Conservation (phyloP, 2,888 invertebrate genomes). For the Lasius platythorax region DNA sequence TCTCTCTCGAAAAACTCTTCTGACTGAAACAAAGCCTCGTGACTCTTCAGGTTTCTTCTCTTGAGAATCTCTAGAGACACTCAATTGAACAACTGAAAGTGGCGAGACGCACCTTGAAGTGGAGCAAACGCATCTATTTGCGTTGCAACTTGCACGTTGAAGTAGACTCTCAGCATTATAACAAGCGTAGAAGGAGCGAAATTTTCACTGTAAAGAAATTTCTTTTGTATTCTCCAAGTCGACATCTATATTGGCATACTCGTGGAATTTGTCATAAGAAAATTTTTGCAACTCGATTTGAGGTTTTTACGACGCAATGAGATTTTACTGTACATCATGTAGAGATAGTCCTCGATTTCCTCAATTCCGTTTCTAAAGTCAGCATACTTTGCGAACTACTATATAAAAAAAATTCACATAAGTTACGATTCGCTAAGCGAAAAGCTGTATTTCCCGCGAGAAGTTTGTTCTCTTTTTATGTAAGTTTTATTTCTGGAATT, state of each 20-base stretch:
- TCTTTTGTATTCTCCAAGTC: not conserved
- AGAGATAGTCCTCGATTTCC: not conserved
- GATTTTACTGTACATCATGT: not conserved
- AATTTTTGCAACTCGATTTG: not conserved
- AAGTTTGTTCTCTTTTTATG: not conserved
- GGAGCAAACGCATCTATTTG: not conserved
- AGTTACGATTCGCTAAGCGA: not conserved
- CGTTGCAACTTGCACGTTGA: not conserved
- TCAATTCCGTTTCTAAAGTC: not conserved
- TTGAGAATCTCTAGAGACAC: conserved; percentile 10
- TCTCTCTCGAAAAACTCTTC: conserved; percentile 19
- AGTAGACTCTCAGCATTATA: conserved; percentile 3
- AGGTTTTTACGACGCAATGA: not conserved
- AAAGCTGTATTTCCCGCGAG: not conserved
- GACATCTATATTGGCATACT: not conserved
- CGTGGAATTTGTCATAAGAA: not conserved
- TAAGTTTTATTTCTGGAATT: not conserved
- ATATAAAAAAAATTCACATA: not conserved
- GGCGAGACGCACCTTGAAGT: not conserved
- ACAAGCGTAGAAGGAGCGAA: not conserved
- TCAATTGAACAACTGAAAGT: conserved; percentile 34
- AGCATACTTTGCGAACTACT: not conserved
- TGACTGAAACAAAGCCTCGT: conserved; percentile 13
- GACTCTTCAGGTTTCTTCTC: conserved; percentile 21
- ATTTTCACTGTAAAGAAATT: not conserved